Evolutionary conservation across 1,140 invertebrate genomes (phyloP).

Genomic region (Megalopta genalis): DNA sequence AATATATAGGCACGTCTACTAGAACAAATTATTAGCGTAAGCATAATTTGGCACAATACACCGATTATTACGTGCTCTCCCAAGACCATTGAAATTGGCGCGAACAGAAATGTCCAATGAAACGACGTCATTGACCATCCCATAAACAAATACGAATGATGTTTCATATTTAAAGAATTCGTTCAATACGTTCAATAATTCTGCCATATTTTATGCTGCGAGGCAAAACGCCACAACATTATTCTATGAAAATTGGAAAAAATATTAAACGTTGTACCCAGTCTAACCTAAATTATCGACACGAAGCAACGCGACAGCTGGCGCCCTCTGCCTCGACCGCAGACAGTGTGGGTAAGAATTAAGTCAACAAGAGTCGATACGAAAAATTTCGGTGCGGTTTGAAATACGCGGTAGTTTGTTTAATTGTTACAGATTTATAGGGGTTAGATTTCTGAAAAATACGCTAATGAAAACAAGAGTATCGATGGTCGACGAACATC

Average conservation of each 20-base stretch:
- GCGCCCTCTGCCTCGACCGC: background rate
- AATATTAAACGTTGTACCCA: background rate
- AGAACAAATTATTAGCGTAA: constrained; percentile 21
- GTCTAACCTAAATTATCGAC: constrained; percentile 22
- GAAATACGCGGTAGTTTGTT: background rate
- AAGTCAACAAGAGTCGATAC: constrained; percentile 19
- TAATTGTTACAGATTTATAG: background rate
- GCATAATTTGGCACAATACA: constrained; percentile 38
- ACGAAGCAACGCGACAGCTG: background rate
- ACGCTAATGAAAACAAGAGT: background rate
- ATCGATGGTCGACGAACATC: background rate
- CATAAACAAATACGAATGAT: background rate
- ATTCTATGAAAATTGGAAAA: background rate
- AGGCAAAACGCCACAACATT: too few relatives aligned
- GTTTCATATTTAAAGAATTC: background rate
- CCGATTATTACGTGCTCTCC: constrained; percentile 17
- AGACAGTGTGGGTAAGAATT: constrained; percentile 9
- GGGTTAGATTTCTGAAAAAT: background rate
- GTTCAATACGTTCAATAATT: too few relatives aligned
- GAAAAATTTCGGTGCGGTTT: constrained; percentile 3
- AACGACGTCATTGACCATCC: background rate
- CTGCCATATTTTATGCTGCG: background rate
- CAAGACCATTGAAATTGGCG: constrained; percentile 23
- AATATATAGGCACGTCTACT: constrained; percentile 10
- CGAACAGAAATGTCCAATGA: constrained; percentile 33